phyloP scores from a whole-genome alignment of 2,797 vertebrate genomes.

The Halcyon badia region DNA sequence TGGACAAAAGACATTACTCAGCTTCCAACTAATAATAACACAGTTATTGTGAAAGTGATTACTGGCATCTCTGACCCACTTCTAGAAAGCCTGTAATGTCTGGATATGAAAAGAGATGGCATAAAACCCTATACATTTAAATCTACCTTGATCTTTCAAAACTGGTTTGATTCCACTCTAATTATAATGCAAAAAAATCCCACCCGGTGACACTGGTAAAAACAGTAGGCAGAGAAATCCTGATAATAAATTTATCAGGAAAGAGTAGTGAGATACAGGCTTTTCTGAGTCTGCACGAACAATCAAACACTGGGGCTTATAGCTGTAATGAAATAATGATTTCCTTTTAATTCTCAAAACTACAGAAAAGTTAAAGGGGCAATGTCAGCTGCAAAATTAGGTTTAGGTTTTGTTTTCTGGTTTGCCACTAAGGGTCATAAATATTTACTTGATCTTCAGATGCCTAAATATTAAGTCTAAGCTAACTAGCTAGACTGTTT shows the following conservation, averaged over 20 bases:
- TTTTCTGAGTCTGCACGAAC: not conserved
- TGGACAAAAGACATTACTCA: not conserved
- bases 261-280: not conserved
- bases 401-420: not conserved
- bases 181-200: not conserved
- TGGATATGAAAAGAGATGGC: not conserved
- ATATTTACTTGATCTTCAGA: not conserved
- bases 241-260: not conserved
- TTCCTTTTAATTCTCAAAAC: not conserved
- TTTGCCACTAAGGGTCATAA: not conserved
- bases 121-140: not conserved
- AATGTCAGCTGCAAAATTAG: not conserved
- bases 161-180: not conserved
- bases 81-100: not conserved
- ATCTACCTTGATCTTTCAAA: not conserved
- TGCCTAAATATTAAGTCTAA: not conserved
- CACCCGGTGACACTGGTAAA: not conserved
- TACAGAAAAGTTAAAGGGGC: not conserved
- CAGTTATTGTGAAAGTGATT: not conserved
- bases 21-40: not conserved
- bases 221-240: not conserved
- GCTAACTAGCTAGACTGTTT: not conserved
- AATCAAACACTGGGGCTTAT: not conserved
- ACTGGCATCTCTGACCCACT: not conserved
- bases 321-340: not conserved